phyloP scores from a whole-genome alignment of 2,888 invertebrate species.

The Sclerodermus sp. region DNA sequence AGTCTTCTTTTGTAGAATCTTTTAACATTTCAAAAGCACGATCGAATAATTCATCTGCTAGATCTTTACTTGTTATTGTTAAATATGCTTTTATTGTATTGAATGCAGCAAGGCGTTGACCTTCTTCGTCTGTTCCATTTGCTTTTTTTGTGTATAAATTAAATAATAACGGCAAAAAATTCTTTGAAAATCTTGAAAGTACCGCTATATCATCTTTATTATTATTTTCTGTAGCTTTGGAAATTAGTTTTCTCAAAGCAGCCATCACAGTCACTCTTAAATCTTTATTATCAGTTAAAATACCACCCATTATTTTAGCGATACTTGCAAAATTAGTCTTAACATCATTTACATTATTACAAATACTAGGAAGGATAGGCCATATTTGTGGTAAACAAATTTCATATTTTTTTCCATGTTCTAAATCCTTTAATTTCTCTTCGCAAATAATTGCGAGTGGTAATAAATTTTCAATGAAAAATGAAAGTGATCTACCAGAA shows the following conservation, averaged over 20 bases:
- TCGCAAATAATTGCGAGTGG: conserved; percentile 79
- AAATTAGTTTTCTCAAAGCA: conserved; percentile 76
- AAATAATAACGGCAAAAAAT: conserved; percentile 89
- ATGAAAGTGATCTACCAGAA: conserved; percentile 73
- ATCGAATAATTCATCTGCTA: conserved; percentile 69
- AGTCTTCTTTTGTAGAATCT: conserved; percentile 57
- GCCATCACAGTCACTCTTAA: conserved; percentile 80
- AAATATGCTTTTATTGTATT: conserved; percentile 82
- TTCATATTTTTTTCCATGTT: conserved; percentile 76
- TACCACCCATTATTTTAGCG: conserved; percentile 78
- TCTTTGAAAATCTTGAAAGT: conserved; percentile 81
- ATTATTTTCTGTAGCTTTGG: conserved; percentile 58
- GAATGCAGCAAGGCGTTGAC: conserved; percentile 73
- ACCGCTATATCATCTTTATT: conserved; percentile 65
- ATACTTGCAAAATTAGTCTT: conserved; percentile 68
- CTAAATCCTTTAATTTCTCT: conserved; percentile 64
- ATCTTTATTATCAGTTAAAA: conserved; percentile 77
- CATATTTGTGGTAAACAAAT: conserved; percentile 83
- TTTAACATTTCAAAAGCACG: conserved; percentile 64
- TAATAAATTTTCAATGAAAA: conserved; percentile 78
- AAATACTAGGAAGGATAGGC: conserved; percentile 90
- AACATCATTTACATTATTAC: conserved; percentile 77
- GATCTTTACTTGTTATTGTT: conserved; percentile 64
- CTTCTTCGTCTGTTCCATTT: conserved; percentile 68
- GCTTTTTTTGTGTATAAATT: conserved; percentile 81